Percentiles rank a stretch among this genome's conserved stretches.
phyloP scores from a whole-genome alignment of 2,888 invertebrate genomes.

The Athalia circularis region DNA sequence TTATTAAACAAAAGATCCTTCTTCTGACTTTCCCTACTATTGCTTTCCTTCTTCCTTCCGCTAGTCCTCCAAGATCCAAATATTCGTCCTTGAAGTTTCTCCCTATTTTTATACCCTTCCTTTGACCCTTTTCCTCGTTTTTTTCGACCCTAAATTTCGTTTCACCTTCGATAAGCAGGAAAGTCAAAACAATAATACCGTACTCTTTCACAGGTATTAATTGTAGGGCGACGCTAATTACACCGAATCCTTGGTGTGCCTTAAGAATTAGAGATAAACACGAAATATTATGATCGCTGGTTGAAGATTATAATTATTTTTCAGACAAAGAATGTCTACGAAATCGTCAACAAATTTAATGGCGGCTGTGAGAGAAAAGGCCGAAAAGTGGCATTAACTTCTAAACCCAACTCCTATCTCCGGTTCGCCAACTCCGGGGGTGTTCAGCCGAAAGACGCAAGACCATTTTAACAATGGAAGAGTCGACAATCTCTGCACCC shows the following conservation, averaged over 20 bases:
- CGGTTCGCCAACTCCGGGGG: constrained; percentile 23
- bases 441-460: constrained; percentile 41
- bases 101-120: not conserved
- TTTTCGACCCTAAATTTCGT: not conserved
- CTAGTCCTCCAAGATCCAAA: not conserved
- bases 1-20: constrained; percentile 40
- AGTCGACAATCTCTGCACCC: constrained; percentile 32
- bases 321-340: constrained; percentile 30
- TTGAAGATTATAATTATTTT: constrained; percentile 41
- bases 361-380: not conserved
- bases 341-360: constrained; percentile 34
- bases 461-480: constrained; percentile 29
- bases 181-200: not conserved
- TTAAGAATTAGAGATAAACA: constrained; percentile 33
- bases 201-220: not conserved
- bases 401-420: constrained; percentile 29
- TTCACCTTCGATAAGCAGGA: not conserved
- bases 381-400: constrained; percentile 36
- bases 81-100: not conserved
- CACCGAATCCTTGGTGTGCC: not conserved
- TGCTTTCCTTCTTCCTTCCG: not conserved
- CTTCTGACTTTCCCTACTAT: constrained; percentile 1
- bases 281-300: constrained; percentile 36
- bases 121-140: not conserved
- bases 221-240: constrained; percentile 26